Percentiles rank a stretch among this genome's conserved stretches.
phyloP scores from a whole-genome alignment of 2,888 invertebrate species.

The Emmelina monodactyla region DNA sequence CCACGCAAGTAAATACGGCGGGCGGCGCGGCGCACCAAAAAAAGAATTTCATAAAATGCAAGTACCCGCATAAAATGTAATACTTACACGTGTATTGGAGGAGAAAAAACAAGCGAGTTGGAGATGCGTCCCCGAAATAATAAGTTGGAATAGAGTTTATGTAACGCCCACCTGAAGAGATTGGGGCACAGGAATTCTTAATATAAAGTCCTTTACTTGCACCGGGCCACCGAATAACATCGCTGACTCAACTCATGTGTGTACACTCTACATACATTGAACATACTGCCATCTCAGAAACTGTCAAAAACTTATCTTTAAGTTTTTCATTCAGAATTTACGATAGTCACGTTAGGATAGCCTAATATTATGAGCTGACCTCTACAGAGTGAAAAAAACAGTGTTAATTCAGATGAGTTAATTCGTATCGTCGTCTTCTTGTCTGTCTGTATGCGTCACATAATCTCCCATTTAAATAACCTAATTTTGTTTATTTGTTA shows the following conservation, averaged over 20 bases:
- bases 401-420: too few species aligned
- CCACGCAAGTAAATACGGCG: too few species aligned
- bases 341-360: too few species aligned
- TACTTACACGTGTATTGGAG: constrained; percentile 28
- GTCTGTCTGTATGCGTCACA: too few species aligned
- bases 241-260: constrained; percentile 38
- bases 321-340: too few species aligned
- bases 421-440: too few species aligned
- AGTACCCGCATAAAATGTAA: constrained; percentile 21
- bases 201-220: constrained; percentile 61
- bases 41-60: constrained; percentile 47
- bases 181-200: constrained; percentile 60
- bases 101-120: constrained; percentile 51
- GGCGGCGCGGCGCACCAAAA: neutral
- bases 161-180: constrained; percentile 57
- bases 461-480: too few species aligned
- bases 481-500: too few species aligned
- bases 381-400: too few species aligned
- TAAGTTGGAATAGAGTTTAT: constrained; percentile 58
- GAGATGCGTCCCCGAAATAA: constrained; percentile 42
- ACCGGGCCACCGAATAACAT: constrained; percentile 57
- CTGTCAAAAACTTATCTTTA: too few species aligned
- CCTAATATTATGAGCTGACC: too few species aligned
- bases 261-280: neutral
- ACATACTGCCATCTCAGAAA: neutral